Evolutionary conservation across 2,797 vertebrate genomes (phyloP).

Genomic region (Argyrosomus regius): DNA sequence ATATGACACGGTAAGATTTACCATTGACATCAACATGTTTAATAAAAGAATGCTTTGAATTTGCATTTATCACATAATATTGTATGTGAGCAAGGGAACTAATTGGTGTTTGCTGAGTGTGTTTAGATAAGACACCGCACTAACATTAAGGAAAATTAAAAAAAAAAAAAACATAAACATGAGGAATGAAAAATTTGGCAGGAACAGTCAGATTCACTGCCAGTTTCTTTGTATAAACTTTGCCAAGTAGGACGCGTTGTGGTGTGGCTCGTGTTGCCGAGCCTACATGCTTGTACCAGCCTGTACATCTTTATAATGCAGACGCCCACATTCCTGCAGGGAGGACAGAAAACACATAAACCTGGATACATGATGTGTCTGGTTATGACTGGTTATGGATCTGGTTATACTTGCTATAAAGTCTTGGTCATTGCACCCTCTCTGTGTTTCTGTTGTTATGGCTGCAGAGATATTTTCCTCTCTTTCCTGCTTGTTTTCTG

Average conservation of each 20-base stretch:
- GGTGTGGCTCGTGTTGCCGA: conserved; percentile 21
- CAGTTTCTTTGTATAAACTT: conserved; percentile 28
- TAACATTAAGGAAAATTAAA: not conserved
- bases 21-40: not conserved
- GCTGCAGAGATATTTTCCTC: conserved; percentile 47
- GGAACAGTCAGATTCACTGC: not conserved
- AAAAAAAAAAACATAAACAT: not conserved
- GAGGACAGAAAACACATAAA: conserved; percentile 40
- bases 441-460: conserved; percentile 50
- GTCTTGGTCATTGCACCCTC: not conserved
- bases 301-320: conserved; percentile 44
- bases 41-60: not conserved
- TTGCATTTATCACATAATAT: too few species aligned
- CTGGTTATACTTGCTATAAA: conserved; percentile 24
- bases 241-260: not conserved
- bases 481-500: conserved; percentile 18
- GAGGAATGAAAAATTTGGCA: not conserved
- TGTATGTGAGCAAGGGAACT: too few species aligned
- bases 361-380: conserved; percentile 38
- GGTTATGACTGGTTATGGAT: conserved; percentile 53
- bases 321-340: conserved; percentile 75
- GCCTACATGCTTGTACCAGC: conserved; percentile 62
- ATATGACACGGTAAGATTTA: not conserved
- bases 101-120: conserved; percentile 2
- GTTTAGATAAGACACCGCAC: not conserved